Evolutionary conservation across 1,140 invertebrate genomes (phyloP).

Genomic region (Condylostylus longicornis): DNA sequence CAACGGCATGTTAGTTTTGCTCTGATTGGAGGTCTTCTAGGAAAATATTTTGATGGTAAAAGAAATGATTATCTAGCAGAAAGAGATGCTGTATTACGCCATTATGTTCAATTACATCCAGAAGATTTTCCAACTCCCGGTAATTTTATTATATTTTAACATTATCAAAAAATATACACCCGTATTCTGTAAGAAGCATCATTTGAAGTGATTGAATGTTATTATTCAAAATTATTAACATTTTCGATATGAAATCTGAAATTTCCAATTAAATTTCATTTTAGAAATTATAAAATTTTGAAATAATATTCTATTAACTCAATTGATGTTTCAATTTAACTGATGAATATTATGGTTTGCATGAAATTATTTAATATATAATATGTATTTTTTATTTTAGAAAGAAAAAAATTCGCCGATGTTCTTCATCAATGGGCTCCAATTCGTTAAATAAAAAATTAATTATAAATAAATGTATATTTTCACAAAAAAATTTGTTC

Average conservation of each 20-base stretch:
- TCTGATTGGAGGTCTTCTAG: constrained; percentile 19
- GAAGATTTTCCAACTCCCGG: constrained; percentile 50
- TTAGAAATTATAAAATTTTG: background rate
- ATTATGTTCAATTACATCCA: constrained; percentile 53
- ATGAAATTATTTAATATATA: background rate
- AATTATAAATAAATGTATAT: background rate
- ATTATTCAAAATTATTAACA: background rate
- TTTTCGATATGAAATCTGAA: background rate
- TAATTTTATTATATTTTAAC: constrained; percentile 27
- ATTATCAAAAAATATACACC: background rate
- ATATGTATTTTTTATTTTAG: constrained; percentile 34
- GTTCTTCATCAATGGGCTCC: constrained; percentile 45
- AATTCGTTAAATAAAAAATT: constrained; percentile 37
- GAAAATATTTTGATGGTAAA: constrained; percentile 30
- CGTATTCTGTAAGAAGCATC: too few species aligned
- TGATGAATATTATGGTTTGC: background rate
- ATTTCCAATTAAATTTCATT: background rate
- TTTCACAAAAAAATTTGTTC: too few species aligned
- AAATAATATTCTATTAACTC: background rate
- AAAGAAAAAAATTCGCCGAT: constrained; percentile 43
- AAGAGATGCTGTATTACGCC: constrained; percentile 47
- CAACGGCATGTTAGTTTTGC: constrained; percentile 36
- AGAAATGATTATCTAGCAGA: constrained; percentile 36
- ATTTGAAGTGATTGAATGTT: background rate
- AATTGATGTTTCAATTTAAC: background rate